phyloP scores from a whole-genome alignment of 1,140 invertebrate genomes.

The Octopus sinensis region DNA sequence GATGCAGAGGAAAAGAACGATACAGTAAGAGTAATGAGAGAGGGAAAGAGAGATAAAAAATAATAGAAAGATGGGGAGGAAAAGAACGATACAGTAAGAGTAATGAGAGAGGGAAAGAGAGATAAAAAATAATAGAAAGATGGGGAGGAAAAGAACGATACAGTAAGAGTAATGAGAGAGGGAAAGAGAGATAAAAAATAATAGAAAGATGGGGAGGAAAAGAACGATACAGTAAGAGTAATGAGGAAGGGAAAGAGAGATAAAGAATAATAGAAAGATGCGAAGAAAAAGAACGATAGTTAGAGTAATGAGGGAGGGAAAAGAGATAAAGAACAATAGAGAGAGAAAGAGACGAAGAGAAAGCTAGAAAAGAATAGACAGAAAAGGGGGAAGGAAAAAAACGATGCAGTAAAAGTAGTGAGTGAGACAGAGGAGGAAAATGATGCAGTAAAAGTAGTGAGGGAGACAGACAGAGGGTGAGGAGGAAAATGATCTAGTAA shows the following conservation, averaged over 20 bases:
- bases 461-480: neutral
- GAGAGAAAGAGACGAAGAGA: neutral
- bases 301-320: neutral
- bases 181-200: neutral
- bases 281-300: neutral
- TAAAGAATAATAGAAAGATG: neutral
- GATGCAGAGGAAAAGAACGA: neutral
- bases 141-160: neutral
- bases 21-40: neutral
- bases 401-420: neutral
- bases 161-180: neutral
- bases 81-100: neutral
- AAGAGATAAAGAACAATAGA: neutral
- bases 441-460: neutral
- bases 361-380: neutral
- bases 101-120: neutral
- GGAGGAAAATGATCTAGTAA: neutral
- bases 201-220: neutral
- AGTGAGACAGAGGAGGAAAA: neutral
- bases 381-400: neutral
- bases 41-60: neutral
- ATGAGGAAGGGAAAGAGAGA: neutral
- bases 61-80: neutral
- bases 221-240: neutral
- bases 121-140: neutral